Base-by-base conservation (phyloP, 2,113 vertebrate genomes). In the Gobio gobio region DNA sequence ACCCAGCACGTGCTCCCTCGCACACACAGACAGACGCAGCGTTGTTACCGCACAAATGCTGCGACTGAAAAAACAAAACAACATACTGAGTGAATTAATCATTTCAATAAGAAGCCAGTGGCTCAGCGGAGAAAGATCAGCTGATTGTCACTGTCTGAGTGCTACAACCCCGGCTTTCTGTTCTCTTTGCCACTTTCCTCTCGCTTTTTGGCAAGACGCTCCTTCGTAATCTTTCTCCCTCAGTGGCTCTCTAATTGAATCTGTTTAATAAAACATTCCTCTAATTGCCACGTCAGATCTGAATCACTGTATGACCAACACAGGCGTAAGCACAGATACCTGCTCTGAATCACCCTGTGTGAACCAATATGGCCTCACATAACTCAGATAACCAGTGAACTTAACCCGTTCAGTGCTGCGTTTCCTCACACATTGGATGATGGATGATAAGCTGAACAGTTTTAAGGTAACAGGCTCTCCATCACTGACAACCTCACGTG, bases 91-190 rank as follows among this genome's bases (percentile, higher is more conserved):
- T 83, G 70, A 86, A 87, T 86, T 79, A 85, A 86, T 88, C 82
- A 85, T 86, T 84, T 86, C 54, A 86, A 88, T 89, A 85, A 82
- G 85, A 86, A 58, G 66, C 43, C 88, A 84, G 81, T 20, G 29
- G 72, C 70, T 78, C 73, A 47, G 68, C 33, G 2, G 78, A 77
- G 78, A 73, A 29, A 63, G 63, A 84, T 86, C 82, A 82, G n/a
- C 68, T 87, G 86, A 89, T 80, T 66, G 77, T 18, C 63, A 10
- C 24, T 20, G 36, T 58, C 40, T 76, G 43, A 83, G 26, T 29
- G 18, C 58, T 40, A 49, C 68, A 49, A 54, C 26, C 70, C 29
- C 61, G 22, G 84, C 22, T 36, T 81, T 83, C 80, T 81, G 61
- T 68, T 61, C 54, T 83, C 58, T 49, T 70, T 64, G 49, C 24